phyloP scores from a whole-genome alignment of 2,797 vertebrate genomes.

The Poeciliopsis paucimaculata region DNA sequence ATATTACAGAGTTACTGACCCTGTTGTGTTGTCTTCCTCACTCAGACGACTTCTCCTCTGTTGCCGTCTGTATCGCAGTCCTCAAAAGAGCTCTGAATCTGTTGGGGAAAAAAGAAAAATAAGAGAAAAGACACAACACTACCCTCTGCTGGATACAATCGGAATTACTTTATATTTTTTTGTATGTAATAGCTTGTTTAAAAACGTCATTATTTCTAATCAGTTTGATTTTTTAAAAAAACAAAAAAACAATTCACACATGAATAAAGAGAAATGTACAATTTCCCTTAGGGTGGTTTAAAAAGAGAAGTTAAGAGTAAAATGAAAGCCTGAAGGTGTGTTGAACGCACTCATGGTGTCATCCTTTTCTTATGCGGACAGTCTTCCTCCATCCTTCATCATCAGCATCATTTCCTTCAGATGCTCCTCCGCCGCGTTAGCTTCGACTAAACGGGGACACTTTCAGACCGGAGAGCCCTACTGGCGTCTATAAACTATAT shows the following conservation, averaged over 20 bases:
- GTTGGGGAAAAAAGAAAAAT: conserved; percentile 15
- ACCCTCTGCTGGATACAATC: conserved; percentile 55
- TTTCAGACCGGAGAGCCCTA: background rate
- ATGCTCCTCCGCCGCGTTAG: conserved; percentile 36
- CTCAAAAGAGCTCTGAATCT: conserved; percentile 20
- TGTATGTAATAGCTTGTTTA: background rate
- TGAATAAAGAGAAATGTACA: background rate
- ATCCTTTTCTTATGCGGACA: conserved; percentile 45
- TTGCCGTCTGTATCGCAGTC: conserved; percentile 48
- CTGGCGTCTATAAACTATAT: conserved; percentile 5
- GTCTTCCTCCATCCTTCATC: conserved; percentile 30
- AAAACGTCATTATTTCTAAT: background rate
- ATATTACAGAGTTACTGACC: conserved; percentile 19
- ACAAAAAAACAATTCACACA: background rate
- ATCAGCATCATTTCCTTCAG: conserved; percentile 47
- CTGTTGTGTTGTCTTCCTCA: conserved; percentile 12
- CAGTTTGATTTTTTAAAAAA: background rate
- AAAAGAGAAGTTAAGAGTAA: background rate
- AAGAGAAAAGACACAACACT: conserved; percentile 33
- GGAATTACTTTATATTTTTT: conserved; percentile 8
- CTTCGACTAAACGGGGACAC: conserved; percentile 36
- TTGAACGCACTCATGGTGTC: conserved; percentile 45
- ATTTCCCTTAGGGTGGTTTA: background rate
- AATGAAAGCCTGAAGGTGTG: background rate
- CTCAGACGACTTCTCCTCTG: conserved; percentile 15